Conservation (phyloP, 2,797 vertebrate genomes). For the Poliocrania exsul region DNA sequence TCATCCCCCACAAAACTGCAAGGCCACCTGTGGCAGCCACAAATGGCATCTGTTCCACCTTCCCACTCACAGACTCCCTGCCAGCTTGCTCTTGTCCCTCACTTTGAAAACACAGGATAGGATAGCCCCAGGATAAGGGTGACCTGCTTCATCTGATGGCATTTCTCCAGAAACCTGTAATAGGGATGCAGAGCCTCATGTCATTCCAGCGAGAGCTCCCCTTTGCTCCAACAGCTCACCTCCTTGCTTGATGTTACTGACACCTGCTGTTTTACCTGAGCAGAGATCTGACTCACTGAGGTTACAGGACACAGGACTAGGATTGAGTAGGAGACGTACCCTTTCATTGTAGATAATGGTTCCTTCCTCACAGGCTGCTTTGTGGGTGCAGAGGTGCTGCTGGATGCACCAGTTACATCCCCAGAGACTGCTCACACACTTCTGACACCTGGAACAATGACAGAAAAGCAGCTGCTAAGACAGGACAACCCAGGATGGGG, state of each 20-base stretch:
- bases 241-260: background rate
- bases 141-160: background rate
- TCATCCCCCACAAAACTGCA: background rate
- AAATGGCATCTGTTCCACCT: background rate
- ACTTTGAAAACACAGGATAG: background rate
- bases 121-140: background rate
- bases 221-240: background rate
- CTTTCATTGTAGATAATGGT: conserved; percentile 90
- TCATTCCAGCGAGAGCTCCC: background rate
- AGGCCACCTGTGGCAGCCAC: background rate
- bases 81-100: background rate
- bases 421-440: conserved; percentile 93
- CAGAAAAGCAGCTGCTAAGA: background rate
- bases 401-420: conserved; percentile 97
- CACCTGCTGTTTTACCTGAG: background rate
- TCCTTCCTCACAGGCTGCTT: conserved; percentile 86
- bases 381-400: conserved; percentile 92
- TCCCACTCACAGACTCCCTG: background rate
- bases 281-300: background rate
- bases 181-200: background rate
- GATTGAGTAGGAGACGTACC: conserved; percentile 72
- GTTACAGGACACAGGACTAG: background rate
- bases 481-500: background rate
- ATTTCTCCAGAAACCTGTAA: background rate
- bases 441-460: conserved; percentile 84